Evolutionary conservation across 2,888 invertebrate species (phyloP).

Genomic region (Lacanobia oleracea): DNA sequence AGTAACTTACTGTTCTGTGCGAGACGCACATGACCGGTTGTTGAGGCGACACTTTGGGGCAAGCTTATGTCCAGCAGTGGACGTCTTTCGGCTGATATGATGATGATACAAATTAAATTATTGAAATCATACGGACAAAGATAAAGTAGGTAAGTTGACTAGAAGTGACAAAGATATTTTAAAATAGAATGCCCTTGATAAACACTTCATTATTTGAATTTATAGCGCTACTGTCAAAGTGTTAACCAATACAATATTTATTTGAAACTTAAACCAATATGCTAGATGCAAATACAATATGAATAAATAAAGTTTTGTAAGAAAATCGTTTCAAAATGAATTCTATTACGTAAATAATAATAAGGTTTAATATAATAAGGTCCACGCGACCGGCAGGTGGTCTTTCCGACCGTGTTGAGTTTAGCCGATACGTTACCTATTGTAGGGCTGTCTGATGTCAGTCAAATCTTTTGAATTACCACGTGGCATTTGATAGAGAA

Average conservation of each 20-base stretch:
- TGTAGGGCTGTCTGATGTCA: constrained; percentile 62
- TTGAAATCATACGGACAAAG: background rate
- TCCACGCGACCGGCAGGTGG: constrained; percentile 70
- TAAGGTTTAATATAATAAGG: constrained; percentile 31
- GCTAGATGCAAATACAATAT: constrained; percentile 16
- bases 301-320: constrained; percentile 38
- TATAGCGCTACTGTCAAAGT: background rate
- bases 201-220: background rate
- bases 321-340: constrained; percentile 39
- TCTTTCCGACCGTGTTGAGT: constrained; percentile 43
- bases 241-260: constrained; percentile 5
- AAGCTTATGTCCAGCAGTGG: no score
- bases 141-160: background rate
- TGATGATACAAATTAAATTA: no score
- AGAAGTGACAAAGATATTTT: background rate
- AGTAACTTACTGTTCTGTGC: no score
- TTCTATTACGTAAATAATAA: constrained; percentile 48
- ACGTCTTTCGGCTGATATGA: no score
- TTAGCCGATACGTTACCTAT: constrained; percentile 36
- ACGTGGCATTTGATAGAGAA: constrained; percentile 39
- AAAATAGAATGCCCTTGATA: background rate
- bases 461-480: constrained; percentile 36
- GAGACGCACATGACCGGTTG: no score
- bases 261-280: background rate
- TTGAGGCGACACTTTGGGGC: no score